phyloP scores from a whole-genome alignment of 2,797 vertebrate genomes.

The Mallotus villosus region DNA sequence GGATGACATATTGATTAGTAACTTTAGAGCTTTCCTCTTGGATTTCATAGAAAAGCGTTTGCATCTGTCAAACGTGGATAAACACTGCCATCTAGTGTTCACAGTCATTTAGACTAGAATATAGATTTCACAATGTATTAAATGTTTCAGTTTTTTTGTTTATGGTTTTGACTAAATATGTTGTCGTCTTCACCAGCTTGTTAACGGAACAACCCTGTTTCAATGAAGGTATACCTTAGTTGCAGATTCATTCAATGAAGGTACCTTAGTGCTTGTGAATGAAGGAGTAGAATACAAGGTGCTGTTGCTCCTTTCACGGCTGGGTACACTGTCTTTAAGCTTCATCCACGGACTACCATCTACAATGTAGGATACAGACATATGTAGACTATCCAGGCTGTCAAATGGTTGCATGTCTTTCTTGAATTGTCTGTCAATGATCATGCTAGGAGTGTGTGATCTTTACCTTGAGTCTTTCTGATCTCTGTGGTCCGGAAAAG shows the following conservation, averaged over 20 bases:
- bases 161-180: too few relatives aligned
- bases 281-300: background rate
- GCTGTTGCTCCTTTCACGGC: background rate
- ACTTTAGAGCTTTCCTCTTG: too few relatives aligned
- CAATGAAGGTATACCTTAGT: background rate
- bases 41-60: background rate
- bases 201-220: background rate
- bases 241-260: too few relatives aligned
- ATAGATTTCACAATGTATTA: background rate
- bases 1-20: background rate
- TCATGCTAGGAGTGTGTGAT: background rate
- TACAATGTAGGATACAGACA: background rate
- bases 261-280: background rate
- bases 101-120: background rate
- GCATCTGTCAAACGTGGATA: background rate
- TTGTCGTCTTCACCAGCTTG: too few relatives aligned
- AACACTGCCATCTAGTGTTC: constrained; percentile 37
- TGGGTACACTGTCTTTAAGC: background rate
- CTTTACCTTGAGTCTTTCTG: background rate
- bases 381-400: background rate
- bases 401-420: background rate
- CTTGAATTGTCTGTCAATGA: background rate
- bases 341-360: background rate
- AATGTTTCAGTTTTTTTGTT: too few relatives aligned
- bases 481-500: background rate